Base-by-base conservation (phyloP, 2,113 vertebrate species). In the Excalfactoria chinensis region DNA sequence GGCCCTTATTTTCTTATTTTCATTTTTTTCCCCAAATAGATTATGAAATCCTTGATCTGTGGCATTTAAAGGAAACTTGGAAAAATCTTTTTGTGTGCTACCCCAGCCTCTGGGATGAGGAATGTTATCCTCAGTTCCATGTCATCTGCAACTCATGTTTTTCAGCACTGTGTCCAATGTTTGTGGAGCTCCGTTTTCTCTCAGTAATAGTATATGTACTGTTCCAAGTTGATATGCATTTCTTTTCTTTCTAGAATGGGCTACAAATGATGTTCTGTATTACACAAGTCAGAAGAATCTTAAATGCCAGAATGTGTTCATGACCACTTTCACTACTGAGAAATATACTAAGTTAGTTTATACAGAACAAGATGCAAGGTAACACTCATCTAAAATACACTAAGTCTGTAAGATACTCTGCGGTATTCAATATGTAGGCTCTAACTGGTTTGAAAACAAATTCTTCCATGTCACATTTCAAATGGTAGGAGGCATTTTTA, bases 331-430 rank as follows among this genome's bases (percentile, higher is more conserved):
- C 64, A 97, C 90, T 66, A 84, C 97, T 30, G 76, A 94, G 51
- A 96, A 96, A 69, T 84, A 91, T 43, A 97, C 97, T 41, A 95
- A 96, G 14, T 96, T 98, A 66, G 98, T 99, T 93, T 99, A 98
- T 85, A 97, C 98, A 81, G 99, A 99, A 96, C 95, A 97, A 44
- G 98, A 98, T 94, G 97, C 98, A 78, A 98, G 99, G 99, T 99
- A 98, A 98, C 97, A 59, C 18, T 37, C 56, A 56, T 4, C 43
- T 74, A 66, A 89, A 93, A 78, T 75, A 43, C n/a, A 74, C 14
- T 9, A 85, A 87, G 3, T 84, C 20, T 25, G 60, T 76, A 64
- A 51, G 3, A 7, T 66, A 62, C 46, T 56, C 43, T 72, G 19
- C 11, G 60, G 14, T 69, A 46, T 78, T 78, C 81, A 55, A 10